phyloP scores from a whole-genome alignment of 2,113 vertebrate species.

The Sceloporus undulatus region DNA sequence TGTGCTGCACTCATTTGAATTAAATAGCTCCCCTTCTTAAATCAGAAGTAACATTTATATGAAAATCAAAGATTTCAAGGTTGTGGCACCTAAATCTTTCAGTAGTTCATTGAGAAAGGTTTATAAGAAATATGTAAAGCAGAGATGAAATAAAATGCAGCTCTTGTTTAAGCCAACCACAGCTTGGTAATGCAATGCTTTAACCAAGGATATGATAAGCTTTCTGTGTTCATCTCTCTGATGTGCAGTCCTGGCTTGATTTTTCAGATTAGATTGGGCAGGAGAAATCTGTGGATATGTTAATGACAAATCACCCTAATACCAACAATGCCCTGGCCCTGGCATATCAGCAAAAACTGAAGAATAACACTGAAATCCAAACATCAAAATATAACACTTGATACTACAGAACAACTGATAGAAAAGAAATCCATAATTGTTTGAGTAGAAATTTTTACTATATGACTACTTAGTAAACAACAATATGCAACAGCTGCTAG shows the following conservation, averaged over 20 bases:
- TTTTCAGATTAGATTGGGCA: not conserved
- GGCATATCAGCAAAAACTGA: not conserved
- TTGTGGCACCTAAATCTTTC: constrained; percentile 56
- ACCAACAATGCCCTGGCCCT: not conserved
- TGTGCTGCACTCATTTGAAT: constrained; percentile 53
- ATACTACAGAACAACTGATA: not conserved
- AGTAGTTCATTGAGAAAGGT: constrained; percentile 47
- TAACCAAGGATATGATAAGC: not conserved
- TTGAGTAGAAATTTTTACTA: not conserved
- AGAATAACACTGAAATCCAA: not conserved
- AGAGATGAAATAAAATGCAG: constrained; percentile 39
- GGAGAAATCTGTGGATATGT: not conserved
- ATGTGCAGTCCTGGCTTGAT: not conserved
- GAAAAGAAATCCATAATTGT: not conserved
- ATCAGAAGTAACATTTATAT: constrained; percentile 58
- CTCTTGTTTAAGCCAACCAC: constrained; percentile 32
- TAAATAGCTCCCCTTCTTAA: constrained; percentile 53
- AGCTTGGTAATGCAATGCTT: not conserved
- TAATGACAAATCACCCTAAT: not conserved
- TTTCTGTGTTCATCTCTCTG: not conserved
- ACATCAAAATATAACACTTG: not conserved
- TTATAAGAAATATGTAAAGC: constrained; percentile 53
- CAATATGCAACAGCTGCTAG: not conserved
- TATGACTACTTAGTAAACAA: not conserved
- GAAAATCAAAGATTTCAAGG: constrained; percentile 65